These are phyloP conservation scores for Plodia interpunctella DNA, from an alignment of 1,140 invertebrate genomes.

Conservation along the genomic window DNA sequence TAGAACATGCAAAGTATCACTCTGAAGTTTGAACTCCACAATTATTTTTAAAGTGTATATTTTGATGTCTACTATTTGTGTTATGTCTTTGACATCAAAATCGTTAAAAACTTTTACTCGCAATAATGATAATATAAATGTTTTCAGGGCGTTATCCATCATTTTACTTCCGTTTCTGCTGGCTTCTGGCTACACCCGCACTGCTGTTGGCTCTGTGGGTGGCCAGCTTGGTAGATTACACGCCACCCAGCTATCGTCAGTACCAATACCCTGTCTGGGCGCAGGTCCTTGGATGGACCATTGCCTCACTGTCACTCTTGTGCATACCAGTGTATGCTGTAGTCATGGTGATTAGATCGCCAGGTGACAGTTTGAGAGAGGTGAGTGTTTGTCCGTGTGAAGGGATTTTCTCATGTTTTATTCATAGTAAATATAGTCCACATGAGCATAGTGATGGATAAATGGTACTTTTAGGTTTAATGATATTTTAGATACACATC, in stretches of 20 bases:
- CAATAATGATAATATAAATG: too few relatives aligned
- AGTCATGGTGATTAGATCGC: conserved; percentile 82
- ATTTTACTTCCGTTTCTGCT: conserved; percentile 90
- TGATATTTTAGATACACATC: too few relatives aligned
- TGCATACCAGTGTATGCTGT: conserved; percentile 91
- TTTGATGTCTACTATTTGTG: too few relatives aligned
- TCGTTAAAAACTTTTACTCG: too few relatives aligned
- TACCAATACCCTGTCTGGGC: conserved; percentile 92
- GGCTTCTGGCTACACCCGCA: conserved; percentile 88
- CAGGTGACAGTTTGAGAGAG: conserved; percentile 84
- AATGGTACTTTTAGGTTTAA: too few relatives aligned
- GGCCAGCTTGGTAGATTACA: conserved; percentile 91
- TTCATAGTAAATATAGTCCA: too few relatives aligned
- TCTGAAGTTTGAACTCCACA: too few relatives aligned
- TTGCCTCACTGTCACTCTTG: conserved; percentile 88
- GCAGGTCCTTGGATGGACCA: conserved; percentile 90
- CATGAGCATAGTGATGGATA: too few relatives aligned
- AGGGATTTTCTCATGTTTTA: neutral
- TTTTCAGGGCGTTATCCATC: conserved; percentile 80
- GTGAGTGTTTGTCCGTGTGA: conserved; percentile 68
- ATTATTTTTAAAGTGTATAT: too few relatives aligned
- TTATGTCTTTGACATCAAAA: too few relatives aligned
- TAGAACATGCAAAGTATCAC: too few relatives aligned
- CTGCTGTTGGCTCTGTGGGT: conserved; percentile 92
- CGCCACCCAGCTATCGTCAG: conserved; percentile 86